Base-by-base conservation (phyloP, 2,888 invertebrate species). In the Heliconius sara region DNA sequence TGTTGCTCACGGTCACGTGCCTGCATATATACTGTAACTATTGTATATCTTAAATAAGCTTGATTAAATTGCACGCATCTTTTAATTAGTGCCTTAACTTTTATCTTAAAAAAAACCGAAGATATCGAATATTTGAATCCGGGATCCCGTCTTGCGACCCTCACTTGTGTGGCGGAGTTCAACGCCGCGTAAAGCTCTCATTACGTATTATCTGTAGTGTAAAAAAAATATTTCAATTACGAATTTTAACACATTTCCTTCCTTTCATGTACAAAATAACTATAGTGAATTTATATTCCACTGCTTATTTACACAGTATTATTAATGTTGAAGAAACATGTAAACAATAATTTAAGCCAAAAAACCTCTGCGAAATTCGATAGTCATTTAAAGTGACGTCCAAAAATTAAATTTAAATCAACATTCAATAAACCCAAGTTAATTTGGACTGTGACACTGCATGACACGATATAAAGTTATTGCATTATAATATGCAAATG, bases 401-500 rank as follows among this genome's bases (percentile, higher is more conserved):
- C n/a, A 34, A 73, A 73, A 73, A 60, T 75, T 68, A 25, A 72
- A 79, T 57, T 30, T n/a, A 47, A 77, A 60, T 68, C 66, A 73
- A 68, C 43, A 47, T 75, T 65, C 34, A 74, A 65, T 75, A 68
- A 63, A 52, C 25, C 30, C 27, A 74, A 77, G 47, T 74, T 57
- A 80, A 73, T 60, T 67, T 68, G 63, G 39, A 74, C 67, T 65
- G 63, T 74, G 77, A 76, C 76, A 76, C 72, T 66, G 71, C 34
- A 60, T 67, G 71, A 75, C 57, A 79, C 78, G 74, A 71, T 77
- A 75, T 79, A 74, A 80, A 80, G 74, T 82, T 79, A 82, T 71
- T 43, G 77, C 39, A 79, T 81, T 79, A 81, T 79, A 90, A 88
- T 88, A 91, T 89, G 90, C 87, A 89, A 89, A 91, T 89, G 77